These are phyloP conservation scores for Parambassis ranga DNA, from an alignment of 2,797 vertebrate species.

Conservation along the genomic window DNA sequence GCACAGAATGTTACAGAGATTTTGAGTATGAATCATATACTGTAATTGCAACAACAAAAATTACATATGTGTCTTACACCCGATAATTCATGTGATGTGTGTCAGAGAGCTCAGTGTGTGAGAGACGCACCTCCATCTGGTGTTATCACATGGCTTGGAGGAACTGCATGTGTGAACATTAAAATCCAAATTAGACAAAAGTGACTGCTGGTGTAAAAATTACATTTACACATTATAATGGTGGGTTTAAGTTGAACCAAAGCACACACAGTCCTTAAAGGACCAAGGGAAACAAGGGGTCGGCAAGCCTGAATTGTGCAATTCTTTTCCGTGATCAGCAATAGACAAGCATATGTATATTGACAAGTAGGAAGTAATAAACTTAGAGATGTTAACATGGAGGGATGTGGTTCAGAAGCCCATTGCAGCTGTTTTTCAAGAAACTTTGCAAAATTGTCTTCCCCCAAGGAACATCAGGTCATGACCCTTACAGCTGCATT, in stretches of 20 bases:
- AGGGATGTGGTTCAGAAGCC: slow-evolving; percentile 1
- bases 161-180: too few relatives aligned
- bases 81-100: too few relatives aligned
- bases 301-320: background rate
- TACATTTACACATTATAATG: too few relatives aligned
- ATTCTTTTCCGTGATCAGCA: background rate
- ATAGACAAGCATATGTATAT: background rate
- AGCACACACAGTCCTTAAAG: background rate
- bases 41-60: accelerated
- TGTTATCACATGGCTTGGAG: too few relatives aligned
- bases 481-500: slow-evolving; percentile 42
- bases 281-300: background rate
- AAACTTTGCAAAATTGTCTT: background rate
- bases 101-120: too few relatives aligned
- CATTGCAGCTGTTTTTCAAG: slow-evolving; percentile 33
- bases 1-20: background rate
- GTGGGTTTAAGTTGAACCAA: too few relatives aligned
- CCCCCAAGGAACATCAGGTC: slow-evolving; percentile 22
- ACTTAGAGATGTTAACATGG: background rate
- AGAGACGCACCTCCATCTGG: too few relatives aligned
- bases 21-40: too few relatives aligned
- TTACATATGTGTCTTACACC: background rate
- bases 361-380: background rate
- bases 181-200: too few relatives aligned
- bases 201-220: too few relatives aligned